Evolutionary conservation across 2,113 vertebrate species (phyloP), one percentile per base, ranked within the genome.

Genomic region (Oreochromis tanganicae): DNA sequence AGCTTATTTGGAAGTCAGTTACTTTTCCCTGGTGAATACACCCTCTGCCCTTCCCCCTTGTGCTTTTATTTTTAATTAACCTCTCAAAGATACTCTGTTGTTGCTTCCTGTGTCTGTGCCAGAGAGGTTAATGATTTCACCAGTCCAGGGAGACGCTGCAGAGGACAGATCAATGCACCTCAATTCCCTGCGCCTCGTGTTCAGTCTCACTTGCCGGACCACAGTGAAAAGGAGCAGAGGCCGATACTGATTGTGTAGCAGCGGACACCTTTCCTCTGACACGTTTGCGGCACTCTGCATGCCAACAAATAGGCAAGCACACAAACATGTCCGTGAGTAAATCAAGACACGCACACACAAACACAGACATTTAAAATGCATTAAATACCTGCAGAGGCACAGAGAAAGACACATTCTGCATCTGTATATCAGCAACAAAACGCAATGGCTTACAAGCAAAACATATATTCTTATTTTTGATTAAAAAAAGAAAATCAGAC

Each of bases 41-140:
- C 91, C 91, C 87, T 46, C 86, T 86, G 82, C 91, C 91, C 93
- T 85, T 52, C 87, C 87, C 87, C 87, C 81, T 80, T 82, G 87
- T 59, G 88, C 93, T 92, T 95, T 96, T 96, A 96, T 96, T 97
- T 97, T 96, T 97, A 97, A 97, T 97, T 97, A 97, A 97, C 96
- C 96, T 97, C 95, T 93, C 93, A 95, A 95, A 97, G 96, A 97
- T 94, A 96, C 95, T 90, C 88, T 94, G 94, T 94, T 96, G 96
- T 95, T 94, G 94, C 94, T 96, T 94, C 94, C 94, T 92, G 93
- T 95, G 94, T 96, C 94, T 85, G 94, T 94, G 95, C 94, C 96
- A 95, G 93, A 52, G 88, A 94, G 96, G 96, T 97, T 97, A 96
- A 97, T 97, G 96, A 95, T 96, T 96, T 96, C 94, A 93, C 80